Base-by-base conservation (phyloP, 2,888 invertebrate species). In the Pyrocoelia pectoralis region DNA sequence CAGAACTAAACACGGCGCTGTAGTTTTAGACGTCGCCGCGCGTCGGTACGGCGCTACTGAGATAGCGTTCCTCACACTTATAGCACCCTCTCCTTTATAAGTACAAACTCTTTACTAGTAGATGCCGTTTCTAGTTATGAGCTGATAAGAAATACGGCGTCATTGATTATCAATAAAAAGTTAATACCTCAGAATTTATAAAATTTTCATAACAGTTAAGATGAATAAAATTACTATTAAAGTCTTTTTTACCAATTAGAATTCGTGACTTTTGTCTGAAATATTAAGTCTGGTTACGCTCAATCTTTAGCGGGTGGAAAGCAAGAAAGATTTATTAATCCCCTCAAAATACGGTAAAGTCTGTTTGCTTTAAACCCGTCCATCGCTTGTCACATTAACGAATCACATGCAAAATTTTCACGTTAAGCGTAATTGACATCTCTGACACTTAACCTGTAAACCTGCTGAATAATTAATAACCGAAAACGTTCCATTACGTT, bases 21-120 rank as follows among this genome's bases (percentile, higher is more conserved):
- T 59, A 63, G 56, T 70, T 68, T 19, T 33, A 14, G 50, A 40
- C 66, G 68, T 56, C 55, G 54, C 65, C 65, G 65, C 50, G 54
- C 54, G 56, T 66, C 64, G 57, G 57, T 67, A 60, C 38, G 13
- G 60, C 55, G 54, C 66, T 52, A 43, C 8, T 40, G 2, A 28
- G 33, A 9, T 46, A 17, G 48, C 51, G 24, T 24, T 43, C 41
- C 56, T 56, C 29, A n/a, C 10, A 49, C 17, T 50, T 51, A 12
- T 15, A 51, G 51, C 28, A 51, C 28, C 51, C 56, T 33, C 49
- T 61, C 46, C 24, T 51, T 49, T 33, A 51, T 54, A 54, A 53
- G 56, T 54, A 28, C 19, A 9, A 17, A 15, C 28, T 24, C 41
- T 50, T 41, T 18, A 52, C 59, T 43, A 29, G 33, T 24, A 61